Evolutionary conservation across 2,888 invertebrate genomes (phyloP), one percentile per base, ranked within the genome.

Genomic region (Macaria liturata): DNA sequence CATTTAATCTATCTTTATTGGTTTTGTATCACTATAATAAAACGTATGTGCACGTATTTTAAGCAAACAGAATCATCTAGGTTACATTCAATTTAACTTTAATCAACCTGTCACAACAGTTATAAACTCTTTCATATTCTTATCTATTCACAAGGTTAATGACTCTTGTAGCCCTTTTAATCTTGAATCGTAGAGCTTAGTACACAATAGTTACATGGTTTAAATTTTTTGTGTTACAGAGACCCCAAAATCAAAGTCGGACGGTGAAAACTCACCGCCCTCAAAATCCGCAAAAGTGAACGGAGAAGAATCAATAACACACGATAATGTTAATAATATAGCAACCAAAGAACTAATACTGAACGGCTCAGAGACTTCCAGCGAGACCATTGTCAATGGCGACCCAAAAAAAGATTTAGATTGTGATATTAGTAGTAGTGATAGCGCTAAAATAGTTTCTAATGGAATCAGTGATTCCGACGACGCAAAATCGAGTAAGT

Each of bases 361-460:
- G 63, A 91, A 91, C 69, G 91, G 91, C 74, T 84, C 86, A 69
- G 83, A 84, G 60, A 79, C 76, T 70, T 67, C 73, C 64, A 69
- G 65, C 66, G 79, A 80, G 66, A 82, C 78, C 71, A 75, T 87
- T 76, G 69, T 84, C 67, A 91, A 91, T 71, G 90, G 89, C 76
- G 81, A 86, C 68, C 75, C 84, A 76, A 89, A 84, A 83, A 84
- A 83, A 79, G 76, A 81, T 79, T 82, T 81, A 78, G 87, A 89
- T 83, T 91, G 91, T 91, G 91, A 91, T 91, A 91, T 91, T 91
- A 91, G 88, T 84, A 87, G 84, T 91, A 91, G 81, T 87, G 81
- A 84, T 86, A 88, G 81, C 79, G 75, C 80, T 87, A 91, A 88
- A 85, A 67, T 91, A 91, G 88, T 89, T 82, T 82, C 86, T 87